Conservation (phyloP, 2,113 vertebrate genomes). For the Phasianus colchicus region DNA sequence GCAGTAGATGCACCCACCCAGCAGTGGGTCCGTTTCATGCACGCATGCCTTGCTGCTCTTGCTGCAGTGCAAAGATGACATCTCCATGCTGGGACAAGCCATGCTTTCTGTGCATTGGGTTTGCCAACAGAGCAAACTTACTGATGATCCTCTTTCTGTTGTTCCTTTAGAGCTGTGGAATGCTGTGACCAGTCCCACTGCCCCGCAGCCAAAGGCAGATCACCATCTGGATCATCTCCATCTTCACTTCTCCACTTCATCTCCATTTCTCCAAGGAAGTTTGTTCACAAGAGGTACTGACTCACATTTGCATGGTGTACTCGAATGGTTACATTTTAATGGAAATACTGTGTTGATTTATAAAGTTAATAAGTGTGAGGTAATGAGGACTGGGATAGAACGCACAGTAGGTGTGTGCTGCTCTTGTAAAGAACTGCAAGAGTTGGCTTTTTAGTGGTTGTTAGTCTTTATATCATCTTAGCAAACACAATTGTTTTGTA, state of each 20-base stretch:
- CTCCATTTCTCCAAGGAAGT: conserved; percentile 31
- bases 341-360: background rate
- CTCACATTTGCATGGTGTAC: background rate
- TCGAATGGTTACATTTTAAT: background rate
- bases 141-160: background rate
- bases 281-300: conserved; percentile 37
- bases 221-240: conserved; percentile 4
- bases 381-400: background rate
- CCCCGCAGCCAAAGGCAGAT: conserved; percentile 30
- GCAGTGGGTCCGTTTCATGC: background rate
- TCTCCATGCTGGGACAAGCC: background rate
- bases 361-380: background rate
- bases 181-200: conserved; percentile 67
- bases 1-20: background rate
- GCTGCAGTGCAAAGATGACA: background rate
- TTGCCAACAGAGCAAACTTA: background rate
- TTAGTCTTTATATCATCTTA: background rate
- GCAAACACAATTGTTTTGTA: background rate
- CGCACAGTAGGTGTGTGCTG: background rate
- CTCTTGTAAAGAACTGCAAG: background rate
- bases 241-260: too few relatives aligned
- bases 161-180: conserved; percentile 56
- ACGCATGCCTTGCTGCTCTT: background rate
- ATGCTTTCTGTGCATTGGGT: background rate
- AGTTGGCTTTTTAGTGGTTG: background rate